Conservation (phyloP, 1,140 invertebrate genomes). For the Lordiphosa collinella region DNA sequence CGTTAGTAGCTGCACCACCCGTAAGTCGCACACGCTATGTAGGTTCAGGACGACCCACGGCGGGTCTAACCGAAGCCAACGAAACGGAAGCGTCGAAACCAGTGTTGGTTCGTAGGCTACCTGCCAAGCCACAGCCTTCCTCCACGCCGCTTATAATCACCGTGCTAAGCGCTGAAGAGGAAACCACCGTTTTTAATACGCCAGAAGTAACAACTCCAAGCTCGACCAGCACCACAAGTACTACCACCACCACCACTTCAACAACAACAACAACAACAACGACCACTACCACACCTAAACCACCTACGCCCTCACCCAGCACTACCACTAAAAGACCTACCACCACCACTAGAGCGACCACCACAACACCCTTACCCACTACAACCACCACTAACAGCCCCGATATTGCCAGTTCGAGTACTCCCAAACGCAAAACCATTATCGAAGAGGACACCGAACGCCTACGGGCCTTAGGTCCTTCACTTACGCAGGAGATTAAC, state of each 20-base stretch:
- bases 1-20: constrained; percentile 12
- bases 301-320: constrained; percentile 7
- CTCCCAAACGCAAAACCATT: constrained; percentile 32
- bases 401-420: background rate
- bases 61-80: constrained; percentile 16
- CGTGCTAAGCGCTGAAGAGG: constrained; percentile 78
- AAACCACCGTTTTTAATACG: constrained; percentile 49
- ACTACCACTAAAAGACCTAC: constrained; percentile 26
- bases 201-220: constrained; percentile 28
- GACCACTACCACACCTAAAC: constrained; percentile 35
- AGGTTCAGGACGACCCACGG: constrained; percentile 56
- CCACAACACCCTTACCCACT: constrained; percentile 4
- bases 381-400: constrained; percentile 11
- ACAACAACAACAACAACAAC: constrained; percentile 25
- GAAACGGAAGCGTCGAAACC: constrained; percentile 18
- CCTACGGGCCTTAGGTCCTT: constrained; percentile 54
- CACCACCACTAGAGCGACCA: constrained; percentile 8
- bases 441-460: constrained; percentile 61
- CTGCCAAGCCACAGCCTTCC: constrained; percentile 39
- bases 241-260: constrained; percentile 15
- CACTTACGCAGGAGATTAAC: constrained; percentile 63
- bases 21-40: constrained; percentile 48
- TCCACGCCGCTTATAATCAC: constrained; percentile 80
- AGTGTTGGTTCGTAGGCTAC: constrained; percentile 31
- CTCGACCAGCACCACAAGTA: constrained; percentile 39